phyloP scores from a whole-genome alignment of 1,140 invertebrate species.

The Papilio glaucus region DNA sequence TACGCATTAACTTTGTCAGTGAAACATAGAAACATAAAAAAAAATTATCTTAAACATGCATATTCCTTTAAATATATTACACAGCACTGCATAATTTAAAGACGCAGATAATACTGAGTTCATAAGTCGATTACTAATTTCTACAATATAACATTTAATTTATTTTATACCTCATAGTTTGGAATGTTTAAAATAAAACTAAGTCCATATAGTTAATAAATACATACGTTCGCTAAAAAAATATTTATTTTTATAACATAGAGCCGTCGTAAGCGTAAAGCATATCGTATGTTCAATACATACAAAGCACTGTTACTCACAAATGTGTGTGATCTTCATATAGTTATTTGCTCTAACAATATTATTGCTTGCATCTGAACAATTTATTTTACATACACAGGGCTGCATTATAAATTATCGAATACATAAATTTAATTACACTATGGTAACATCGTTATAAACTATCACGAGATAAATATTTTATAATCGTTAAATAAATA shows the following conservation, averaged over 20 bases:
- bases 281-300: constrained; percentile 28
- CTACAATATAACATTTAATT: constrained; percentile 29
- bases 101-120: constrained; percentile 35
- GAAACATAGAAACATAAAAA: constrained; percentile 1
- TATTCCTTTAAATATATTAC: constrained; percentile 24
- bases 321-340: constrained; percentile 51
- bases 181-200: constrained; percentile 32
- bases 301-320: constrained; percentile 34
- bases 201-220: constrained; percentile 30
- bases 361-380: constrained; percentile 29
- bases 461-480: constrained; percentile 51
- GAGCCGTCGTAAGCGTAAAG: constrained; percentile 30
- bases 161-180: constrained; percentile 30
- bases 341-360: constrained; percentile 36
- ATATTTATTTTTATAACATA: constrained; percentile 23
- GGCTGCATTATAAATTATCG: constrained; percentile 3
- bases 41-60: constrained; percentile 16
- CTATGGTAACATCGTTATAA: constrained; percentile 59
- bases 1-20: not conserved
- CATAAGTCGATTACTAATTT: constrained; percentile 21
- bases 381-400: constrained; percentile 13
- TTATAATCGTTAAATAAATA: constrained; percentile 15
- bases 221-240: constrained; percentile 20
- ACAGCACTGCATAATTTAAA: constrained; percentile 30
- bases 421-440: constrained; percentile 43